Evolutionary conservation across 2,797 vertebrate species (phyloP).

Genomic region (Spondyliosoma cantharus): DNA sequence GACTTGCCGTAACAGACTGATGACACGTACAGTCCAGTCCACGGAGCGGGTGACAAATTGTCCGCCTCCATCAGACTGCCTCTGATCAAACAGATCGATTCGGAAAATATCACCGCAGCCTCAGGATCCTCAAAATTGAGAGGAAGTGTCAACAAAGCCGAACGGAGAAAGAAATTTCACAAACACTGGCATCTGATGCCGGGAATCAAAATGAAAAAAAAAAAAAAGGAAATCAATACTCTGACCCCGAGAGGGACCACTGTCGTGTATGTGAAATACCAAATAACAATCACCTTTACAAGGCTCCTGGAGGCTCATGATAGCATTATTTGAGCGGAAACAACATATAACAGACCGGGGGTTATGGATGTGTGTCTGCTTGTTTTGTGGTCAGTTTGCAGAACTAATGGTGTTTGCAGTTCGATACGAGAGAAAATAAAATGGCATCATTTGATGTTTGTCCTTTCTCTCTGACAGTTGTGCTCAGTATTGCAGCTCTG

Average conservation of each 20-base stretch:
- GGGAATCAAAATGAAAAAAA: constrained; percentile 15
- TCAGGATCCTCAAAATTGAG: constrained; percentile 70
- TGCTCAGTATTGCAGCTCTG: constrained; percentile 12
- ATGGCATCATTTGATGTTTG: constrained; percentile 63
- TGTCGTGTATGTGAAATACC: constrained; percentile 75
- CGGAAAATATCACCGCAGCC: constrained; percentile 67
- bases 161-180: constrained; percentile 66
- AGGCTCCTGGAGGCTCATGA: constrained; percentile 59
- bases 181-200: constrained; percentile 69
- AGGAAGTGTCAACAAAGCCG: constrained; percentile 72
- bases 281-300: constrained; percentile 79
- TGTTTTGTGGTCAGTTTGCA: constrained; percentile 74
- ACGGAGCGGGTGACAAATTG: constrained; percentile 66
- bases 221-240: constrained; percentile 71
- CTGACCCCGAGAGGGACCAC: constrained; percentile 68
- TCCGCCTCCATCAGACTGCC: constrained; percentile 59
- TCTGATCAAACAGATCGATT: constrained; percentile 82
- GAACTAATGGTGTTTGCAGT: constrained; percentile 75
- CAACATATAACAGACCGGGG: constrained; percentile 62
- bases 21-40: constrained; percentile 36
- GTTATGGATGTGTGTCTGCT: constrained; percentile 66
- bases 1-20: constrained; percentile 44
- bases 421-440: constrained; percentile 68
- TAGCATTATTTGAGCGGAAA: constrained; percentile 73
- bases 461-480: constrained; percentile 43